phyloP scores from a whole-genome alignment of 2,113 vertebrate species.

The Crypturellus undulatus region DNA sequence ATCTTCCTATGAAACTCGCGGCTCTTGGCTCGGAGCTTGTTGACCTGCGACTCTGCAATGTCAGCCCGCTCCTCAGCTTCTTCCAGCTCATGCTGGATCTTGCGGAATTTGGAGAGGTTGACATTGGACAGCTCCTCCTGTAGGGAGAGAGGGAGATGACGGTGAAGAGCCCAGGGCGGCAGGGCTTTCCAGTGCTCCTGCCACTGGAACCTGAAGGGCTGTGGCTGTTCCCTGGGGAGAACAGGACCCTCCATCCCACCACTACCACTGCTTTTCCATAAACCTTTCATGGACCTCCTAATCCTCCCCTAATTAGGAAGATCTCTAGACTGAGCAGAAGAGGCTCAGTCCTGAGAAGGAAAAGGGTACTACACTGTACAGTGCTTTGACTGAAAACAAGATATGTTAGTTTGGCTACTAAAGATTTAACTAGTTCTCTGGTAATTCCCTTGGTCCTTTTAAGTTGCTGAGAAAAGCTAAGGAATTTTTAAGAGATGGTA shows the following conservation, averaged over 20 bases:
- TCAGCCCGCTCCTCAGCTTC: conserved; percentile 74
- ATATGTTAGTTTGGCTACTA: no score
- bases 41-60: conserved; percentile 79
- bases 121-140: conserved; percentile 78
- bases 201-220: no score
- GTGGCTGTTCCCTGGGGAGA: no score
- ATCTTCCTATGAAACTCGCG: conserved; percentile 47
- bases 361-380: no score
- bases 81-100: conserved; percentile 77
- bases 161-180: no score
- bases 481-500: not conserved
- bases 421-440: no score
- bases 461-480: not conserved
- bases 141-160: not conserved
- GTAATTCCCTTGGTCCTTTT: no score
- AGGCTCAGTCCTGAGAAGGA: not conserved
- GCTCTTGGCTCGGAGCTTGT: conserved; percentile 76
- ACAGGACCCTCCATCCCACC: not conserved
- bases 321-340: not conserved
- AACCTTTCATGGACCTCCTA: not conserved
- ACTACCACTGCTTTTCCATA: not conserved
- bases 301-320: not conserved
- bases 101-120: conserved; percentile 74
- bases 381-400: no score
- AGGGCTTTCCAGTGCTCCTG: no score